These are phyloP conservation scores for Lanius collurio DNA, from an alignment of 2,113 vertebrate species.

Conservation along the genomic window DNA sequence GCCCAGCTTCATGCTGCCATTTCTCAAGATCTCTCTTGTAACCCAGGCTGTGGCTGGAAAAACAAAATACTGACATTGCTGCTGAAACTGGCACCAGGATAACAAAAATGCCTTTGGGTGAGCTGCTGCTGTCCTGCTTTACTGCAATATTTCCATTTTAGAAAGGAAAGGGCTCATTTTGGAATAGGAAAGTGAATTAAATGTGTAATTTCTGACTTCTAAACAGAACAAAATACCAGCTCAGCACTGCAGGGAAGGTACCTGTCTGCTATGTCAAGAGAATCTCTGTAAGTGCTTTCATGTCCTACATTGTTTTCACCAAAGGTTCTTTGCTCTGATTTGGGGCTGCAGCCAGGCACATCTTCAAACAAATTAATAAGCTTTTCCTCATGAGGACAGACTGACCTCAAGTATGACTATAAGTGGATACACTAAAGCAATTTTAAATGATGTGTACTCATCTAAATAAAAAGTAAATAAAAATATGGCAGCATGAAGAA, in stretches of 20 bases:
- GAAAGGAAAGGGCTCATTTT: neutral
- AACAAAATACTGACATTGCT: neutral
- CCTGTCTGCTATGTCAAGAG: neutral
- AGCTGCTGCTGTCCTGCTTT: neutral
- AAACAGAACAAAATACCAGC: neutral
- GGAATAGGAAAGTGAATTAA: neutral
- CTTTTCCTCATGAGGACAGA: neutral
- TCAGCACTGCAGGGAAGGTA: neutral
- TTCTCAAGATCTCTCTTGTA: neutral
- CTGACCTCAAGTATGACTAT: neutral
- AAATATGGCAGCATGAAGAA: neutral
- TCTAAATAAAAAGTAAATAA: slow-evolving; percentile 3
- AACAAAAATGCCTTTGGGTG: neutral
- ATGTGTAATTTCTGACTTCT: neutral
- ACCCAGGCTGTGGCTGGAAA: neutral
- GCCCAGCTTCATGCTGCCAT: fast-evolving
- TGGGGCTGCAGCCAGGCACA: neutral
- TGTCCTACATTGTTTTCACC: neutral
- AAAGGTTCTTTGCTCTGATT: neutral
- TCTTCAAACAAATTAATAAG: neutral
- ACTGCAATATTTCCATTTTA: neutral
- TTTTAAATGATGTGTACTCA: neutral
- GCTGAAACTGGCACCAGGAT: neutral
- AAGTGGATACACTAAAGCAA: neutral
- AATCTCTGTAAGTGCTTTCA: neutral